Conservation (phyloP, 2,113 vertebrate species). For the Polypterus bichir region DNA sequence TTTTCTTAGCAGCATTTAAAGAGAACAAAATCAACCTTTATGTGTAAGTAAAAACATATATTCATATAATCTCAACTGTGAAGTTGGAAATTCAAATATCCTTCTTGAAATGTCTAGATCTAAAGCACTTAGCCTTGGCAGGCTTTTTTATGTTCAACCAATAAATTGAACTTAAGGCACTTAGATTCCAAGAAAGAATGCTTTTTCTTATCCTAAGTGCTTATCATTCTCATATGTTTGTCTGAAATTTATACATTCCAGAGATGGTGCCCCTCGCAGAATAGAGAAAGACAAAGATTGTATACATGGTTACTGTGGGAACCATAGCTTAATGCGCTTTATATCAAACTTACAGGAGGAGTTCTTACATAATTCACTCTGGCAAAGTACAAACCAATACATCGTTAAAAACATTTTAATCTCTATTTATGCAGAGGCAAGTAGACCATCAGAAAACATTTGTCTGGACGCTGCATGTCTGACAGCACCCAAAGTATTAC, state of each 20-base stretch:
- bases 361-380: not conserved
- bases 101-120: too few relatives aligned
- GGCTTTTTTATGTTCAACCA: not conserved
- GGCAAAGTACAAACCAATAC: too few relatives aligned
- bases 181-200: not conserved
- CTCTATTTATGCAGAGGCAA: too few relatives aligned
- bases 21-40: not conserved
- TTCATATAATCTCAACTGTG: not conserved
- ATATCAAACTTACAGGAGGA: not conserved
- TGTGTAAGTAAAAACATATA: not conserved
- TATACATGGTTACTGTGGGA: conserved; percentile 2
- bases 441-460: too few relatives aligned
- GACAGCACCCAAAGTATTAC: too few relatives aligned
- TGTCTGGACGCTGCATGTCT: too few relatives aligned
- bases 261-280: not conserved
- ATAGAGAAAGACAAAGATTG: not conserved
- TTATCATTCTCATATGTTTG: conserved; percentile 1
- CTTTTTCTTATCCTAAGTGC: not conserved
- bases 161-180: not conserved
- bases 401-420: too few relatives aligned
- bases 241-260: not conserved
- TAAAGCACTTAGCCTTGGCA: not conserved
- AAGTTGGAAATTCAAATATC: too few relatives aligned
- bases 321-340: not conserved
- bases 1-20: not conserved